phyloP scores from a whole-genome alignment of 2,113 vertebrate genomes.

The Chaetodon auriga region DNA sequence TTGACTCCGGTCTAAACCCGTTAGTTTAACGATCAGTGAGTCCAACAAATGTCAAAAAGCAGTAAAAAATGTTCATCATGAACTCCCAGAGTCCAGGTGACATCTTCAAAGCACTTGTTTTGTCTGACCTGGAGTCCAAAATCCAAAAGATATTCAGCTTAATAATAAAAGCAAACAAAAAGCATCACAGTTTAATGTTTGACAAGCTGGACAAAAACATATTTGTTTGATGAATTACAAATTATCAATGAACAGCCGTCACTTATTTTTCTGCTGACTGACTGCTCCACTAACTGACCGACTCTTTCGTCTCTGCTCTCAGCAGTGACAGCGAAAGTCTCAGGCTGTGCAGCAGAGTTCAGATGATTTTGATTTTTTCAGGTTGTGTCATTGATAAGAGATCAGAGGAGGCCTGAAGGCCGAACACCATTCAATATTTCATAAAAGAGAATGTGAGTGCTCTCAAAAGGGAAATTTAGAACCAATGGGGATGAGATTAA shows the following conservation, averaged over 20 bases:
- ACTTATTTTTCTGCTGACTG: not conserved
- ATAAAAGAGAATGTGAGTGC: not conserved
- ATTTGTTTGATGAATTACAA: not conserved
- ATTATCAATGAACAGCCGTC: not conserved
- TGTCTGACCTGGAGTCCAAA: not conserved
- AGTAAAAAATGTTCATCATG: not conserved
- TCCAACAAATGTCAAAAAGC: not conserved
- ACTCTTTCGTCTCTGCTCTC: not conserved
- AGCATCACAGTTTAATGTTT: not conserved
- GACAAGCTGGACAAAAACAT: not conserved
- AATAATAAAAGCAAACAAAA: not conserved
- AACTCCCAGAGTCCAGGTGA: not conserved
- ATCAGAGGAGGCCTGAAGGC: slow-evolving; percentile 43
- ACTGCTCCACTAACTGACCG: not conserved
- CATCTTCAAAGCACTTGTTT: not conserved
- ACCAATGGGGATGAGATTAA: no score
- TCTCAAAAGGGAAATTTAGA: slow-evolving; percentile 5
- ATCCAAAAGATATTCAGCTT: not conserved
- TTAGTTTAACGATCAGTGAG: not conserved
- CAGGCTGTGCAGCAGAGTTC: not conserved
- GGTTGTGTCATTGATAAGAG: slow-evolving; percentile 33
- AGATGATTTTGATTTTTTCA: not conserved
- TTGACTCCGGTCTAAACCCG: not conserved
- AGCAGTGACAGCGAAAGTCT: not conserved
- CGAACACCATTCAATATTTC: slow-evolving; percentile 6